Base-by-base conservation (phyloP, 2,113 vertebrate genomes). In the Sinocyclocheilus anophthalmus region DNA sequence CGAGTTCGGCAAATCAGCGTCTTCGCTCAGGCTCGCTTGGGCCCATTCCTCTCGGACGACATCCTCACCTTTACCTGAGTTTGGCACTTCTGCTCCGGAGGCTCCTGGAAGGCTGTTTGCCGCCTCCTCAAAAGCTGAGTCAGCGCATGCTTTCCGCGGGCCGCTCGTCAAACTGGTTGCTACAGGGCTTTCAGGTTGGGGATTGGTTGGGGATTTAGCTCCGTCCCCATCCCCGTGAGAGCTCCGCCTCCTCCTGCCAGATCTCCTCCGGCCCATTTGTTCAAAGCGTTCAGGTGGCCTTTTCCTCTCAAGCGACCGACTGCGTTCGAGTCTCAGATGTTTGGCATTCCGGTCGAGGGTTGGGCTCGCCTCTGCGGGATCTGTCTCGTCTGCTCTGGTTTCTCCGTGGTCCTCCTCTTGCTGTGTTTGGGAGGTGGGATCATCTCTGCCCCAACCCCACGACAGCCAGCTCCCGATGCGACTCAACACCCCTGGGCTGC, bases 381-480 rank as follows among this genome's bases (percentile, higher is more conserved):
- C 4, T 82, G 7, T 82, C 16, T 82, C 78, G 4, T 55, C n/a
- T 78, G 76, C 45, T 16, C 22, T 55, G 76, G 30, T 80, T 63
- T 77, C 39, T n/a, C 8, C 16, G n/a, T 22, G 10, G 84, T 67
- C 61, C 61, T 79, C 72, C 67, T 50, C 42, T 53, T 37, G 84
- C 12, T 37, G 87, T 75, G 39, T 89, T 86, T 42, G 16, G 9
- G 6, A 55, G 75, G 4, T 84, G 82, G 22, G 88, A 78, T 30
- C 89, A 90, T 87, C 90, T 87, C 92, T 87, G 89, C 75, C 72
- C 24, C 81, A 93, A 85, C 80, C 90, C 76, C 57, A 92, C 92
- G 92, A 93, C 7, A 95, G 63, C 94, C 94, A 95, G 88, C 91
- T 94, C 76, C 94, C 94, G 6, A 95, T 92, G 30, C 94, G 93